These are phyloP conservation scores for Numenius phaeopus DNA, from an alignment of 2,797 vertebrate species.

Conservation along the genomic window DNA sequence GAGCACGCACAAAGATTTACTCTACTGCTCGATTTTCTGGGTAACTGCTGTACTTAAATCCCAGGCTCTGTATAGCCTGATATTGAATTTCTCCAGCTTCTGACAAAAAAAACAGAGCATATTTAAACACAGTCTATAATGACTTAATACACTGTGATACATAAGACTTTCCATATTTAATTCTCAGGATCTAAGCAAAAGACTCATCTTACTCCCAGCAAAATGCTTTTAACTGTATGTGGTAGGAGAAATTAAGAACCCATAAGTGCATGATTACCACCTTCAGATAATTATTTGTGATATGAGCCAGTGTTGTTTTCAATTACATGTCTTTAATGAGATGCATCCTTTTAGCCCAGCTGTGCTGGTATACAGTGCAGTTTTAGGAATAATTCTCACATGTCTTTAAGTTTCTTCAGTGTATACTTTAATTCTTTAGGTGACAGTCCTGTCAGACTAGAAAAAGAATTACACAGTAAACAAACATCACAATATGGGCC, in stretches of 20 bases:
- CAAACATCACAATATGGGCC: neutral
- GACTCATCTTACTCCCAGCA: conserved; percentile 5
- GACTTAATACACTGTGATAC: neutral
- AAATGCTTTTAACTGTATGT: conserved; percentile 35
- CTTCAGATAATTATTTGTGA: conserved; percentile 19
- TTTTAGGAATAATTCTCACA: neutral
- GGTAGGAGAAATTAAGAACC: conserved; percentile 29
- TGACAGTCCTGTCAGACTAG: conserved; percentile 36
- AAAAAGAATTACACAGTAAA: neutral
- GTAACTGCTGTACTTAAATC: neutral
- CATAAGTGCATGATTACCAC: neutral
- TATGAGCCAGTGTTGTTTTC: neutral
- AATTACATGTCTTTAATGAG: neutral
- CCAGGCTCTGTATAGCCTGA: neutral
- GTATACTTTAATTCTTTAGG: neutral
- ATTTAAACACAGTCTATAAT: neutral
- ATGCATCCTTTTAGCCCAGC: neutral
- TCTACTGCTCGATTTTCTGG: neutral
- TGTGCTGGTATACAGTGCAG: neutral
- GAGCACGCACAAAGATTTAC: neutral
- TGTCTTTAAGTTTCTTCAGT: neutral
- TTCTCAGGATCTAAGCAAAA: neutral
- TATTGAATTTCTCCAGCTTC: neutral
- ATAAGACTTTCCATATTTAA: neutral
- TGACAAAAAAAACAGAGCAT: neutral